Percentiles rank a stretch among this genome's conserved stretches.
These are phyloP conservation scores for Xanthostigma xanthostigma DNA, from an alignment of 2,888 invertebrate species.

Conservation along the genomic window DNA sequence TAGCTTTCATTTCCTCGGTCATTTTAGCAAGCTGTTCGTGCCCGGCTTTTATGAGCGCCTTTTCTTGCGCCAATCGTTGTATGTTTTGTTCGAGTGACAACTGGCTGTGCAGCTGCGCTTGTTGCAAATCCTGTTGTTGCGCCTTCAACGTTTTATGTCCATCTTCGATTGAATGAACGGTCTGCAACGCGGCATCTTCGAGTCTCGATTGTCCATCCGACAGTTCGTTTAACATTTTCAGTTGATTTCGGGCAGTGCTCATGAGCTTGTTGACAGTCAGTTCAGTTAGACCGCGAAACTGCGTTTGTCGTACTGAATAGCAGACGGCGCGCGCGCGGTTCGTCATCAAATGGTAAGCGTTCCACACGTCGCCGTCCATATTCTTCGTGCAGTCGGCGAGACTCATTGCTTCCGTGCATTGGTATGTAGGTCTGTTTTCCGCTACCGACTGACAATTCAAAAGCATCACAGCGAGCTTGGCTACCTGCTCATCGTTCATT, in stretches of 20 bases:
- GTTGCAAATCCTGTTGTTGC: constrained; percentile 36
- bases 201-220: constrained; percentile 32
- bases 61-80: constrained; percentile 38
- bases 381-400: constrained; percentile 44
- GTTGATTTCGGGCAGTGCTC: constrained; percentile 34
- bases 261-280: constrained; percentile 47
- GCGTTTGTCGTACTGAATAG: constrained; percentile 43
- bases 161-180: constrained; percentile 26
- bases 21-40: constrained; percentile 37
- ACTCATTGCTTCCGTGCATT: constrained; percentile 44
- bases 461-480: constrained; percentile 48
- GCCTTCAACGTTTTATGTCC: constrained; percentile 32
- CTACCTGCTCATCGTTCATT: constrained; percentile 47
- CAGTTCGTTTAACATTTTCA: constrained; percentile 24
- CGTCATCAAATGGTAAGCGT: constrained; percentile 50
- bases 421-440: constrained; percentile 41
- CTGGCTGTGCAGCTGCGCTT: constrained; percentile 33
- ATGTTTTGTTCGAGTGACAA: constrained; percentile 37
- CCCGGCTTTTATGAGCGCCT: constrained; percentile 39
- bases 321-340: constrained; percentile 54
- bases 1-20: constrained; percentile 36
- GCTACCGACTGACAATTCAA: constrained; percentile 50
- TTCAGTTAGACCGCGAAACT: constrained; percentile 48
- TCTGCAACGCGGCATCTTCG: constrained; percentile 28
- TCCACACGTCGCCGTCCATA: constrained; percentile 53